Evolutionary conservation across 2,113 vertebrate species (phyloP).

Genomic region (Enhydra lutris): DNA sequence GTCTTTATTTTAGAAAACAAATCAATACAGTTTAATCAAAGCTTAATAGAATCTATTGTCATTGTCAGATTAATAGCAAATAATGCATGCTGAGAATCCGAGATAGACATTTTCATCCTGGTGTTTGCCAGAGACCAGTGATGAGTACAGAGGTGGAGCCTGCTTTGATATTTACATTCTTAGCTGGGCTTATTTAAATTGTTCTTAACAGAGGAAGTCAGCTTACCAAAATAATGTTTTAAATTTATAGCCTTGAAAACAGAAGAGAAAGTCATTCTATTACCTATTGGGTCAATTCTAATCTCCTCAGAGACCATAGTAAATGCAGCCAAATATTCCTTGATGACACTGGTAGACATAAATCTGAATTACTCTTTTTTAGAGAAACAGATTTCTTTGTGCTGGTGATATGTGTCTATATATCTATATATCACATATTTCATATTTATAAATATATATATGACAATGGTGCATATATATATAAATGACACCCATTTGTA

Average conservation of each 20-base stretch:
- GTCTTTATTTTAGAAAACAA: neutral
- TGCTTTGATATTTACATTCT: neutral
- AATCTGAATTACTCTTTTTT: neutral
- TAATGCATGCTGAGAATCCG: neutral
- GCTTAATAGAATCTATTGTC: neutral
- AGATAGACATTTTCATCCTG: neutral
- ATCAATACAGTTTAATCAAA: neutral
- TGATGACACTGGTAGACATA: neutral
- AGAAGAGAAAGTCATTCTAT: neutral
- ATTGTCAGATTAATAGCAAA: neutral
- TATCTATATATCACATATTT: neutral
- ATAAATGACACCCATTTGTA: neutral
- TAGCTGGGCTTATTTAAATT: neutral
- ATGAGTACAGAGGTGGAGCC: neutral
- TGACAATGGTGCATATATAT: neutral
- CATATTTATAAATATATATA: neutral
- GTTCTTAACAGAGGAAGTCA: neutral
- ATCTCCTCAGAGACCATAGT: neutral
- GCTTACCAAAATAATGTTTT: neutral
- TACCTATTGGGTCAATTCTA: neutral
- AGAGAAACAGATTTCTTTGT: neutral
- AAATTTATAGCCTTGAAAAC: neutral
- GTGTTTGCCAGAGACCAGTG: neutral
- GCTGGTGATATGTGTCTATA: neutral
- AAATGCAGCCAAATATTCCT: neutral